These are phyloP conservation scores for Ichneumoninae sp. DNA, from an alignment of 2,888 invertebrate genomes.

Conservation along the genomic window DNA sequence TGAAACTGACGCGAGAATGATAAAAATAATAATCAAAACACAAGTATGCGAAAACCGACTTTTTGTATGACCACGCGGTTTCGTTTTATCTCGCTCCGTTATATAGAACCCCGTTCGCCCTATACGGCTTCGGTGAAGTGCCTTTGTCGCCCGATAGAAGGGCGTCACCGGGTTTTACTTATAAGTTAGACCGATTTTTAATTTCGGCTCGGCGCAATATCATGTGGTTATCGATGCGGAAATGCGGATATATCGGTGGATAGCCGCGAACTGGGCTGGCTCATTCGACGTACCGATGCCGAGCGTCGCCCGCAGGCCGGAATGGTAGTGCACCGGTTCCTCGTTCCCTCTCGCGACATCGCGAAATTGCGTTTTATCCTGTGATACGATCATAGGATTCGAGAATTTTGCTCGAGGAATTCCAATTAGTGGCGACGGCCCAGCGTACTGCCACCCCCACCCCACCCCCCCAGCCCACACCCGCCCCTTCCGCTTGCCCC, in stretches of 20 bases:
- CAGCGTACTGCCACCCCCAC: not conserved
- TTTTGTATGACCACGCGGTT: not conserved
- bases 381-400: constrained; percentile 73
- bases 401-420: constrained; percentile 77
- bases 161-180: constrained; percentile 12
- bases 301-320: not conserved
- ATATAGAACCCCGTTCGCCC: not conserved
- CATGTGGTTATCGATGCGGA: constrained; percentile 47
- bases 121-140: not conserved
- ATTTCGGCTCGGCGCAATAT: constrained; percentile 49
- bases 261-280: constrained; percentile 29
- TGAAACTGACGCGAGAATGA: not conserved
- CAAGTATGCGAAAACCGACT: not conserved
- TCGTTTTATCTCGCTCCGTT: not conserved
- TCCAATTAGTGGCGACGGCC: constrained; percentile 72
- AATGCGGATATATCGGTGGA: constrained; percentile 42
- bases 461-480: no score
- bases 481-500: not conserved
- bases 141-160: not conserved
- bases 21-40: not conserved
- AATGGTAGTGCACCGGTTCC: constrained; percentile 12
- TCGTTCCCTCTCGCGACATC: constrained; percentile 62
- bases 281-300: constrained; percentile 33
- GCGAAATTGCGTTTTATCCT: constrained; percentile 72
- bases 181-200: constrained; percentile 45